Percentiles rank a stretch among this genome's conserved stretches.
phyloP scores from a whole-genome alignment of 2,888 invertebrate genomes.

The Gymnosoma rotundatum region DNA sequence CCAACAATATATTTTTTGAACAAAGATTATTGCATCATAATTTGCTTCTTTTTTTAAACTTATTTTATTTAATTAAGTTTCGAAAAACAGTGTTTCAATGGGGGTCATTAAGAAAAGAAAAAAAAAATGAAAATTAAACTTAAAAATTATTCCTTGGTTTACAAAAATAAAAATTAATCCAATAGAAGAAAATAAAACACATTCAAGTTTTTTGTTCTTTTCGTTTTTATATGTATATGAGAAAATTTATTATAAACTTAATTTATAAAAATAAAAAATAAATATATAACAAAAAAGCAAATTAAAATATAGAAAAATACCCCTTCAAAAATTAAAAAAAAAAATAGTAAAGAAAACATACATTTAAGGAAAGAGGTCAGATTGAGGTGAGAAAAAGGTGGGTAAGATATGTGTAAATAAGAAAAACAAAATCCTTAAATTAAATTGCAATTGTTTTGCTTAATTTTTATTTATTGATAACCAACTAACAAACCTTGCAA shows the following conservation, averaged over 20 bases:
- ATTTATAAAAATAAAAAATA: conserved; percentile 64
- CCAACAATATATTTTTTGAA: neutral
- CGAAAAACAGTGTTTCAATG: conserved; percentile 46
- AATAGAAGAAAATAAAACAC: conserved; percentile 29
- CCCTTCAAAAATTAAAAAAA: conserved; percentile 50
- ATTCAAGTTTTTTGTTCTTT: conserved; percentile 24
- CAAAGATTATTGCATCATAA: conserved; percentile 52
- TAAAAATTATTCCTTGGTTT: neutral
- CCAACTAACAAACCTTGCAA: conserved; percentile 68
- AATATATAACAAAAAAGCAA: conserved; percentile 65
- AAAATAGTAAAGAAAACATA: conserved; percentile 17
- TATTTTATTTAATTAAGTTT: conserved; percentile 6
- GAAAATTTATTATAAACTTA: conserved; percentile 53
- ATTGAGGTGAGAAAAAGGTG: neutral
- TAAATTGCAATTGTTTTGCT: conserved; percentile 51
- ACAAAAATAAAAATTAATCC: neutral
- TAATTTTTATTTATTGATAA: conserved; percentile 41
- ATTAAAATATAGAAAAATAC: conserved; percentile 60
- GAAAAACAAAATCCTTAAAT: conserved; percentile 42
- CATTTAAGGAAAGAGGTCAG: neutral
- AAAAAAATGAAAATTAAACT: conserved; percentile 1
- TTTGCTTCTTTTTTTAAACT: neutral
- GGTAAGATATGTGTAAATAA: neutral
- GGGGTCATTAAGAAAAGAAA: neutral
- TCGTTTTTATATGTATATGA: conserved; percentile 46